Evolutionary conservation across 2,888 invertebrate species (phyloP).

Genomic region (Dione juno): DNA sequence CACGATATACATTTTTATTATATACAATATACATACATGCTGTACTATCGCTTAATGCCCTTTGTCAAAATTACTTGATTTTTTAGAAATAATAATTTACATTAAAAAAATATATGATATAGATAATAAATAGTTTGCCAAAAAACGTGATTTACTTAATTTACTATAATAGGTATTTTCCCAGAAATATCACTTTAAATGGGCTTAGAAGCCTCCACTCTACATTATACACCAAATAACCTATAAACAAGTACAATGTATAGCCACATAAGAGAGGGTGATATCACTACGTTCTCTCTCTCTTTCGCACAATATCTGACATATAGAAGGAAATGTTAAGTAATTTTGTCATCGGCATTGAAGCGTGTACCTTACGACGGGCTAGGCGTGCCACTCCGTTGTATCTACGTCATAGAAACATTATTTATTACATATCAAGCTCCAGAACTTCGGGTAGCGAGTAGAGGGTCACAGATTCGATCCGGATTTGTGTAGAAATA

Average conservation of each 20-base stretch:
- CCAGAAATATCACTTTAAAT: too few species aligned
- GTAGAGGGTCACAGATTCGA: neutral
- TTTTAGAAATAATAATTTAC: too few species aligned
- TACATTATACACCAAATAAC: too few species aligned
- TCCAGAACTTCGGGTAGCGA: neutral
- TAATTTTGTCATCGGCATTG: slow-evolving; percentile 28
- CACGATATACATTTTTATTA: neutral
- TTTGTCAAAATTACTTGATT: slow-evolving; percentile 31
- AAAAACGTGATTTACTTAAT: too few species aligned
- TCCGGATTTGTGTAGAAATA: neutral
- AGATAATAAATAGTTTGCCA: too few species aligned
- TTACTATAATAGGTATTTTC: too few species aligned
- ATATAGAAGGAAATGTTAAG: neutral
- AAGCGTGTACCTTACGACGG: slow-evolving; percentile 49
- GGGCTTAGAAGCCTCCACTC: too few species aligned
- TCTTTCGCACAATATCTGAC: too few species aligned
- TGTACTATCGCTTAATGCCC: slow-evolving; percentile 14
- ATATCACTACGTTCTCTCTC: too few species aligned
- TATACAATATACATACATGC: slow-evolving; percentile 22
- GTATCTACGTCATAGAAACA: slow-evolving; percentile 60
- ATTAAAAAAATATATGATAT: too few species aligned
- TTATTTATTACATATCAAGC: slow-evolving; percentile 43
- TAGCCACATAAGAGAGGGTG: too few species aligned
- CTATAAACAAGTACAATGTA: too few species aligned
- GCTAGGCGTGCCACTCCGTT: slow-evolving; percentile 63